phyloP scores from a whole-genome alignment of 1,140 invertebrate species.

The Ips nitidus region DNA sequence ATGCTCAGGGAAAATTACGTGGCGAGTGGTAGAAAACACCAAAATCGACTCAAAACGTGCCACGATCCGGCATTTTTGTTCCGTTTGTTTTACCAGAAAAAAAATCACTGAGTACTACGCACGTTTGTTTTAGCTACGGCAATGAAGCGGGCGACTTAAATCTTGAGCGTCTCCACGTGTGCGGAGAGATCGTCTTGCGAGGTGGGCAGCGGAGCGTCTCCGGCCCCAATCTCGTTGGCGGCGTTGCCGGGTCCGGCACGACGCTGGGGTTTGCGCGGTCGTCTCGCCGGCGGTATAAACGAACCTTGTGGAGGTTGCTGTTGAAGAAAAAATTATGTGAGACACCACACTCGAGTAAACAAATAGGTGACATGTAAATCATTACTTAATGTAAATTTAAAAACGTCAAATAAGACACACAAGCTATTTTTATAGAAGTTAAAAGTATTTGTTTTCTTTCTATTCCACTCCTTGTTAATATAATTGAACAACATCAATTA shows the following conservation, averaged over 20 bases:
- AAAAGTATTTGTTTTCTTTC: no score
- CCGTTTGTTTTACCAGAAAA: background rate
- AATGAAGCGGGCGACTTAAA: conserved; percentile 29
- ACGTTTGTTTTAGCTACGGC: no score
- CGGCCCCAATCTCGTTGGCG: conserved; percentile 47
- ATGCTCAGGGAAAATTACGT: no score
- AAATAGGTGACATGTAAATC: background rate
- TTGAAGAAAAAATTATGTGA: background rate
- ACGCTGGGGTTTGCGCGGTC: conserved; percentile 27
- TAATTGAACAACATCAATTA: no score
- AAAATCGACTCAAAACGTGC: no score
- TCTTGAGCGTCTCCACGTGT: conserved; percentile 44
- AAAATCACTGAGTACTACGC: background rate
- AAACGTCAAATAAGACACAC: background rate
- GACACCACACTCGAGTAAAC: background rate
- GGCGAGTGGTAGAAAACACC: no score
- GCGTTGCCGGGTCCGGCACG: conserved; percentile 15
- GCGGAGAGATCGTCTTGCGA: conserved; percentile 40
- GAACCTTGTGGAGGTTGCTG: conserved; percentile 25
- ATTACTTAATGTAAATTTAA: background rate
- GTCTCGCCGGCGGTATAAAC: conserved; percentile 11
- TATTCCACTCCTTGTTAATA: no score
- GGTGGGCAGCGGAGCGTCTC: conserved; percentile 45
- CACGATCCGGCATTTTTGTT: no score
- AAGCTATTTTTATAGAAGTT: background rate